Evolutionary conservation across 1,140 invertebrate genomes (phyloP).

Genomic region (Lepidostoma basale): DNA sequence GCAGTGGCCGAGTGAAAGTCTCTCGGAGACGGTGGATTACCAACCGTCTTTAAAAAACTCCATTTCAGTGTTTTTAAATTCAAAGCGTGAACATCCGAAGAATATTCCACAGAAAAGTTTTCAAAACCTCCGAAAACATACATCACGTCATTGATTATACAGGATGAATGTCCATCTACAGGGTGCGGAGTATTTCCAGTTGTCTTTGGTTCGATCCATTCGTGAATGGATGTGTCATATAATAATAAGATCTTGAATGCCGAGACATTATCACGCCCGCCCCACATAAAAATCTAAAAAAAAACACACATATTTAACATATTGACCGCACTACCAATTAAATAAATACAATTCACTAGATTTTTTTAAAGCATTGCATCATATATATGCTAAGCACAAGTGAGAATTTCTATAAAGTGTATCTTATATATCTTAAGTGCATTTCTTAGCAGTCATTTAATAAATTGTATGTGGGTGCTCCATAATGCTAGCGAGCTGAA

Average conservation of each 20-base stretch:
- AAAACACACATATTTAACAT: too few species aligned
- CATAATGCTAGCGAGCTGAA: too few species aligned
- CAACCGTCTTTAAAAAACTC: constrained; percentile 66
- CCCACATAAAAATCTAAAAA: constrained; percentile 79
- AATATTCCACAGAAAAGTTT: constrained; percentile 78
- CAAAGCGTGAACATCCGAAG: constrained; percentile 77
- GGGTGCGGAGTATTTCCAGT: constrained; percentile 74
- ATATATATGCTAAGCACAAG: too few species aligned
- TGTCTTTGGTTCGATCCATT: constrained; percentile 72
- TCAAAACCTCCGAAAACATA: constrained; percentile 90
- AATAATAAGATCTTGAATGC: constrained; percentile 80
- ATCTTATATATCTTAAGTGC: too few species aligned
- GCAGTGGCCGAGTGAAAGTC: constrained; percentile 88
- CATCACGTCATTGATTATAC: constrained; percentile 82
- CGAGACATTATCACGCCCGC: constrained; percentile 84
- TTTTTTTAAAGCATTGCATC: too few species aligned
- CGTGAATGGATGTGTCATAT: constrained; percentile 75
- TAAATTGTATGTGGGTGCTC: too few species aligned
- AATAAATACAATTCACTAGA: too few species aligned
- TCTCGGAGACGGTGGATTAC: constrained; percentile 71
- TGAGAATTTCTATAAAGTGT: too few species aligned
- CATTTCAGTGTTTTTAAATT: constrained; percentile 77
- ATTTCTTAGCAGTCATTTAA: too few species aligned
- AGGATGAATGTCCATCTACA: constrained; percentile 89
- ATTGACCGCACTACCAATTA: too few species aligned